A percentile compares a stretch with the other conserved stretches of the same genome.
Conservation (phyloP, 2,113 vertebrate genomes). For the Saimiri boliviensis region DNA sequence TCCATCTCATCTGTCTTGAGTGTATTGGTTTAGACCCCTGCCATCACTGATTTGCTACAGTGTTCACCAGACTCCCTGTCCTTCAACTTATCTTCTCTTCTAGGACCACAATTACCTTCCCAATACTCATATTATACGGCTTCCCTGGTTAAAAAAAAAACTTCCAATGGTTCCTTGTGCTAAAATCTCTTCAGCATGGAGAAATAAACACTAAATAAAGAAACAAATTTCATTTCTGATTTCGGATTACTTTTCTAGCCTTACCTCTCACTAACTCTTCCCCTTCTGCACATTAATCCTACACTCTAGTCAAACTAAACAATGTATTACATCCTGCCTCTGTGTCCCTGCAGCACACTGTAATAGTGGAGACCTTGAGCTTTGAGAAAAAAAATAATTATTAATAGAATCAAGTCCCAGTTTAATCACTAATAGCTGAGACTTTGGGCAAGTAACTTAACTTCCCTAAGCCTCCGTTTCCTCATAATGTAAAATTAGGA, state of each 20-base stretch:
- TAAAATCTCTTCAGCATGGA: constrained; percentile 2
- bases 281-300: neutral
- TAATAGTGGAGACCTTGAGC: neutral
- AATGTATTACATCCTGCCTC: neutral
- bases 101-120: neutral
- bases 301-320: neutral
- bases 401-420: neutral
- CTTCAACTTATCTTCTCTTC: neutral
- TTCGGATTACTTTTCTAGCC: neutral
- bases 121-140: neutral
- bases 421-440: neutral
- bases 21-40: neutral
- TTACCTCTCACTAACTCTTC: neutral
- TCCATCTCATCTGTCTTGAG: neutral
- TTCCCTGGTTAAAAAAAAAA: constrained; percentile 1
- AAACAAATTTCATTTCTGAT: neutral
- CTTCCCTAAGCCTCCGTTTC: neutral
- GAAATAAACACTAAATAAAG: neutral
- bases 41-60: neutral
- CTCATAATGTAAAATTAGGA: neutral
- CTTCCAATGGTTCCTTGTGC: neutral
- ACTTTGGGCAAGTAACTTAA: constrained; percentile 6
- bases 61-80: neutral
- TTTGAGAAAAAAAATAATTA: neutral
- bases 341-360: neutral